Base-by-base conservation (phyloP, 2,113 vertebrate species). In the Hystrix brachyura region DNA sequence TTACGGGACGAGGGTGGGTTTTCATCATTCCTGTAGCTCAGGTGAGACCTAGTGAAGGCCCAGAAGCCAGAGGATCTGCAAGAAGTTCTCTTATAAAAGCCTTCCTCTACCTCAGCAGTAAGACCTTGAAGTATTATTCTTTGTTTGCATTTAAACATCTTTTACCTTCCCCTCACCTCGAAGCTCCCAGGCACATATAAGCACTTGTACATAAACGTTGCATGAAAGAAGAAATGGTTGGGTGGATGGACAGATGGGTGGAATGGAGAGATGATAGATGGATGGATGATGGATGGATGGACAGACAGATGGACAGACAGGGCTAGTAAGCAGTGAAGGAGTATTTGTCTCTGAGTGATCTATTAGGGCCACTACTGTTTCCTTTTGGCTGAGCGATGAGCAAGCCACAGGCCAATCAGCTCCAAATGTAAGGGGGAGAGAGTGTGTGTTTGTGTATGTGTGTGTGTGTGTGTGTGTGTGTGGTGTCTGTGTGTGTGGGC, bases 371-470 rank as follows among this genome's bases (percentile, higher is more conserved):
- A 43, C 72, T 84, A 90, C 62, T 32, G n/a, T 84, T 96, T 97
- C 80, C 76, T 76, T 15, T 79, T 95, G 94, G 85, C 87, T 85
- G 87, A 96, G 76, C 96, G 92, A 46, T 94, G 51, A 95, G 55
- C 85, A 25, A 59, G 91, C 76, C 76, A 62, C 48, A 29, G 93
- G 94, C n/a, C 65, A 64, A 88, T 95, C 85, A 90, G 87, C 76
- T 96, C 78, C 83, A 96, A 90, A 87, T 71, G 71, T 57, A 80
- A 69, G 38, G 18, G 48, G 55, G 38, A 38, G 38, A 38, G 38
- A 38, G 38, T 38, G 38, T 38, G 38, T 38, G 38, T 38, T 38
- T 38, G 38, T 38, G 38, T 38, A 2, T 38, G 38, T 38, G 38
- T 38, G 38, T 38, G 38, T 38, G 38, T 38, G 38, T 38, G 38